Evolutionary conservation across 2,888 invertebrate species (phyloP), one percentile per base, ranked within the genome.

Genomic region (Orthosia incerta): DNA sequence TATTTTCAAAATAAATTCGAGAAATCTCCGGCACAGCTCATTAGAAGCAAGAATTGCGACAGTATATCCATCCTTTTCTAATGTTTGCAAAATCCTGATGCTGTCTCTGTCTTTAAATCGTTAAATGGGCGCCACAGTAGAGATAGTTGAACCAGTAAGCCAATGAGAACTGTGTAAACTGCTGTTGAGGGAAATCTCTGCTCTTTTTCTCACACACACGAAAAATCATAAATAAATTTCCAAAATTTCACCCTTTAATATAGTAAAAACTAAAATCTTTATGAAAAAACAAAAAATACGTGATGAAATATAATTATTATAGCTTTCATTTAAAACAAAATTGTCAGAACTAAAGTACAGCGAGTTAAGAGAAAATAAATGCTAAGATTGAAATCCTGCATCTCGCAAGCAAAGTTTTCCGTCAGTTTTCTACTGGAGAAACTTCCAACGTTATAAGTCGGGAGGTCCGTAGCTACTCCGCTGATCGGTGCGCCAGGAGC

Each of bases 401-500:
- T 78, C 78, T n/a, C 78, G 51, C 75, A 50, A 78, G 7, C 23
- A 4, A 13, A 55, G 45, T 74, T 74, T 63, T 53, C 59, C 0
- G 13, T 0, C 3, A 13, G 7, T 5, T 68, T 63, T 63, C 11
- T 18, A 23, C 0, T 1, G 46, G 0, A 20, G 5, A 16, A 7
- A 20, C 48, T 68, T 46, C 13, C 7, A 0, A 18, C 0, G 0
- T 0, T 18, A 3, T 23, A 9, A 0, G 26, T 63, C 1, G 80
- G 76, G 80, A n/a, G 78, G 78, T 78, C 78, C 80, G 75, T 80
- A 50, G 80, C 75, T 78, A 68, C 78, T 23, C 48, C 53, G 76
- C 1, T 23, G 64, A 51, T 55, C 78, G 76, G 76, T 76, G 1
- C 0, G 45, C 60, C 46, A 31, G 78, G 62, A 61, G 76, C 76